Conservation (phyloP, 2,797 vertebrate genomes). For the Xiphorhynchus erythropygius region DNA sequence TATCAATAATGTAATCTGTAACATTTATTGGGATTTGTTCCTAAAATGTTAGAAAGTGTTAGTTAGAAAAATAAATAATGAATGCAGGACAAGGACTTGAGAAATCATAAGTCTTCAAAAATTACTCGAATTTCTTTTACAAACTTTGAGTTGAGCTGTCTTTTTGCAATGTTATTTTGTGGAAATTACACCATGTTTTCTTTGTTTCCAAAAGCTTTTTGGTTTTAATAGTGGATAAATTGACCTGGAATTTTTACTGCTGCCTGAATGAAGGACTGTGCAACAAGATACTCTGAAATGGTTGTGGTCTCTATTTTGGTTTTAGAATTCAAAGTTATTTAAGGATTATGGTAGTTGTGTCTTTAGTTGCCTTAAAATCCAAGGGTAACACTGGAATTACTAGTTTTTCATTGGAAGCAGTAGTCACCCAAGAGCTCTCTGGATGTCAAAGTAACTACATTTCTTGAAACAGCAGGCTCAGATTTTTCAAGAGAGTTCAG, state of each 20-base stretch:
- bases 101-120: background rate
- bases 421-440: background rate
- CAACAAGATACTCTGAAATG: background rate
- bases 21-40: background rate
- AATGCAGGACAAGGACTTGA: background rate
- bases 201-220: background rate
- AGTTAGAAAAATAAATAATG: background rate
- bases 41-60: background rate
- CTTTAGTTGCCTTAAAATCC: background rate
- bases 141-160: background rate
- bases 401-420: background rate
- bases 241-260: background rate
- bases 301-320: background rate
- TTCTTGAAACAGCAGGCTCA: background rate
- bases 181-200: background rate
- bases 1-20: background rate
- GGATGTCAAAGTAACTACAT: background rate
- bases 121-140: background rate
- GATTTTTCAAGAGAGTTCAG: background rate
- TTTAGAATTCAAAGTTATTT: background rate
- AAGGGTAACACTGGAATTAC: background rate
- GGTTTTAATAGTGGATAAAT: background rate
- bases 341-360: background rate
- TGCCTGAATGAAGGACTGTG: background rate
- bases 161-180: background rate